These are phyloP conservation scores for Lycaon pictus DNA, from an alignment of 2,113 vertebrate species.

Conservation along the genomic window DNA sequence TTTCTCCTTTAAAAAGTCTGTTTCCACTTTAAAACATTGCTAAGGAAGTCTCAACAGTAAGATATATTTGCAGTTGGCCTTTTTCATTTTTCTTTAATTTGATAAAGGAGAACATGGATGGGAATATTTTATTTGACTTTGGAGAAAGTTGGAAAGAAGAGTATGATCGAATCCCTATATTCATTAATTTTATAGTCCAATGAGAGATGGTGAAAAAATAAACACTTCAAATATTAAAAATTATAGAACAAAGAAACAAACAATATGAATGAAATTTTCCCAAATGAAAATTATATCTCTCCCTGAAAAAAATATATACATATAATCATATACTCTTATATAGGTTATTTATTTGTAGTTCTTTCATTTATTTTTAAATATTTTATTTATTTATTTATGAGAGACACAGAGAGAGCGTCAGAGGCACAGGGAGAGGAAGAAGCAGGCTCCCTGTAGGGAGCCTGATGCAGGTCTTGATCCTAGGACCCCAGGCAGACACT, in stretches of 20 bases:
- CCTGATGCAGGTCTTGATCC: too few species aligned
- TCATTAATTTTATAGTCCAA: not conserved
- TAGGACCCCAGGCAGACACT: too few species aligned
- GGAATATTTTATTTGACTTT: not conserved
- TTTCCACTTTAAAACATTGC: slow-evolving; percentile 50
- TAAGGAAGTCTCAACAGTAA: not conserved
- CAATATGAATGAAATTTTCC: not conserved
- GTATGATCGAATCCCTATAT: not conserved
- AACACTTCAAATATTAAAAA: not conserved
- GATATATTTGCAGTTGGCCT: not conserved
- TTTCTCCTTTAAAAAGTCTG: slow-evolving; percentile 6
- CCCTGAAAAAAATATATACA: not conserved
- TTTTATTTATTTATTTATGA: too few species aligned
- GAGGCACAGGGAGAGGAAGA: too few species aligned
- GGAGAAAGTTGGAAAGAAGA: not conserved
- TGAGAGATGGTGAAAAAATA: not conserved
- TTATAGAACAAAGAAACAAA: not conserved
- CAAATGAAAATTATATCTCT: not conserved
- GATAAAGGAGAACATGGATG: not conserved
- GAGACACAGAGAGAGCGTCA: too few species aligned
- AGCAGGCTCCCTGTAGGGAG: too few species aligned
- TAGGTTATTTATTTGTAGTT: not conserved
- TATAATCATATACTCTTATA: not conserved
- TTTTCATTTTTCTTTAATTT: slow-evolving; percentile 19
- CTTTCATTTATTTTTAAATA: not conserved